Evolutionary conservation across 2,888 invertebrate genomes (phyloP), one percentile per base, ranked within the genome.

Genomic region (Helleia helle): DNA sequence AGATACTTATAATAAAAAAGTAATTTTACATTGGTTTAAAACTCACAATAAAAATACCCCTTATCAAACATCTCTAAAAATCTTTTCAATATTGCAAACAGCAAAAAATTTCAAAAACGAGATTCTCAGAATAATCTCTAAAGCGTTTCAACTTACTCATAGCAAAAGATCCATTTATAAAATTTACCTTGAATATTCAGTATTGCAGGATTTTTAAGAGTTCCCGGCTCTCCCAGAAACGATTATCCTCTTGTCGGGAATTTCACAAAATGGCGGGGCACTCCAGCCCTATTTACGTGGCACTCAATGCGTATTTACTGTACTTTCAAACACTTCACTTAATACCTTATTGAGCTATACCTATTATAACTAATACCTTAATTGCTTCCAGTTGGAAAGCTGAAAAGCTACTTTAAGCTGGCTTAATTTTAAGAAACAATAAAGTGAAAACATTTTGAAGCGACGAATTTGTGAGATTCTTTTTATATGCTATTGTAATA

Each of bases 191-290:
- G 47, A 44, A 42, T 50, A 43, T 48, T 50, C 42, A 44, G 47
- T 47, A 49, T 44, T 43, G 43, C 44, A 40, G 47, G 42, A 46
- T 51, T 50, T 51, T 46, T 44, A 41, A 51, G 52, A 47, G 48
- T 44, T 42, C 47, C 39, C 45, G 41, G 42, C 48, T 48, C 48
- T 50, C 46, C 49, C 42, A 46, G 48, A 49, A 53, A 49, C 56
- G 52, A 56, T 56, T 56, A 56, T 55, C 48, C 54, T 50, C 56
- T 55, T 36, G 48, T 47, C 41, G 43, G 36, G 48, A 50, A 49
- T 47, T 48, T 52, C 43, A 40, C 46, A 50, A 56, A 55, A 56
- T 52, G 55, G 54, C 52, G 40, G 44, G 43, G 47, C 47, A 46
- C 47, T 54, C 41, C 36, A 38, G 42, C 39, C 29, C 40, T 50